Conservation (phyloP, 2,113 vertebrate genomes). For the human region GRCh38 chr4:15293001-15293500, state of each 20-base stretch:
- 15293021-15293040: too few species aligned
- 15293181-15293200: conserved; percentile 13
- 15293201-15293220: conserved; percentile 37
- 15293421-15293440: neutral
- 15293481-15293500: neutral
- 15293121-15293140: too few species aligned
- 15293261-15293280: neutral
- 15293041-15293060: too few species aligned
- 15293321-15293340: neutral
- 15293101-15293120: too few species aligned
- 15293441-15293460: neutral
- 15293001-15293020: too few species aligned
- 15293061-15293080: too few species aligned
- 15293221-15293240: neutral
- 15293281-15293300: neutral
- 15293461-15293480: too few species aligned
- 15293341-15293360: neutral
- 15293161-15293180: conserved; percentile 32
- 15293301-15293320: neutral
- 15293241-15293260: neutral
- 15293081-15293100: too few species aligned
- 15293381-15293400: neutral
- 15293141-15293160: too few species aligned
- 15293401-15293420: neutral
- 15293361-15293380: neutral